Percentiles rank a stretch among this genome's conserved stretches.
Conservation (phyloP, 2,797 vertebrate genomes). For the Ptychobarbus kaznakovi region DNA sequence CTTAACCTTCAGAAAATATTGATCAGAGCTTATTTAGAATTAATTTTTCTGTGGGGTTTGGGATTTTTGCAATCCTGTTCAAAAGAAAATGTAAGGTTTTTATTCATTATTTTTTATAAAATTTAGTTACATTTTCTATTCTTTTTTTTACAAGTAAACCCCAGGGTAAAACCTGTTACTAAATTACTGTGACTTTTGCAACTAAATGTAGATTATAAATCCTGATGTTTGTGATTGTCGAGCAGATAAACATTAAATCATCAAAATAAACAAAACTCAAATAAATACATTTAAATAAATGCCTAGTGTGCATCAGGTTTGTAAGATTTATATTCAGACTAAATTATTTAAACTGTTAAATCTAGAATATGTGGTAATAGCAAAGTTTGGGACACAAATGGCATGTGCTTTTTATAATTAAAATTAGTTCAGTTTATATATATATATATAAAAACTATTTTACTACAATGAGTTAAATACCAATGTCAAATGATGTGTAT, state of each 20-base stretch:
- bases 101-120: neutral
- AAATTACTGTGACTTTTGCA: neutral
- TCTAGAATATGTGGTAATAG: neutral
- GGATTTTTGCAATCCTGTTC: neutral
- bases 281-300: neutral
- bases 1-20: neutral
- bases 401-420: neutral
- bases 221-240: neutral
- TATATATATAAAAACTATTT: too few relatives aligned
- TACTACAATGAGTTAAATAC: neutral
- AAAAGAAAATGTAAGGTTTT: too few relatives aligned
- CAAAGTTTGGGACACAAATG: neutral
- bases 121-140: neutral
- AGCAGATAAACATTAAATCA: neutral
- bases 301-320: neutral
- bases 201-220: constrained; percentile 1
- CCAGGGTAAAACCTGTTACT: neutral
- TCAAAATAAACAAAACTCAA: neutral
- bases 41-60: neutral
- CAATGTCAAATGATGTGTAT: neutral
- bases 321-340: neutral
- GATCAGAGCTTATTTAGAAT: neutral
- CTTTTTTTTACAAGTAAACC: neutral
- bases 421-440: neutral
- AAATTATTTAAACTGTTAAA: constrained; percentile 13